Evolutionary conservation across 92 coral and sea anemone genomes (phyloP), one percentile per base, ranked within the genome.

Genomic region (Palythoa grandis): DNA sequence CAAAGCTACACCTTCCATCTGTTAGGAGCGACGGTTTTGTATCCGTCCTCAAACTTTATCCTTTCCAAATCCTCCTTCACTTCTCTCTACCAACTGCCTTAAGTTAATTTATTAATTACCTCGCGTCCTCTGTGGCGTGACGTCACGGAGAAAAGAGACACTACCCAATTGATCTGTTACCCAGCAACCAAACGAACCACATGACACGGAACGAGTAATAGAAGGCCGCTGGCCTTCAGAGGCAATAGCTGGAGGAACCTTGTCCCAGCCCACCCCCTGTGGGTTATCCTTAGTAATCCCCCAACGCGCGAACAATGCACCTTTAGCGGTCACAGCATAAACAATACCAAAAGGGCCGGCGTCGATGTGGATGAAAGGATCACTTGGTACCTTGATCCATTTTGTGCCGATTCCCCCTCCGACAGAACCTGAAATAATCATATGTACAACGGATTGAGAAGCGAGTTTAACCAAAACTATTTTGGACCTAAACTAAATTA

Each of bases 291-390:
- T 76, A 2, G 56, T 76, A 37, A 86, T 86, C 35, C 88, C 84
- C 74, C 76, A 65, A 1, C 88, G 84, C 52, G 83, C 63, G 43
- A 48, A 76, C 11, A 86, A 23, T 2, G 50, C 48, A 11, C 74
- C 74, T 24, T 50, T 77, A 23, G 37, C 12, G 22, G 9, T 17
- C 58, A 86, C 76, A 7, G 74, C 89, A 58, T 79, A 76, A 53
- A 86, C 89, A 11, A 76, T 77, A 19, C 89, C 89, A 86, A 66
- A 77, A 1, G 89, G 89, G 15, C 89, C 89, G 15, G 89, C 77
- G 67, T 86, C 89, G 53, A 86, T 86, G 2, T 80, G 85, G 35
- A 16, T 80, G 38, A 80, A 66, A 14, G 60, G 7, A 52, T 14
- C 58, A 7, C 48, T 80, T 63, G 63, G 11, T 80, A 80, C 23